These are phyloP conservation scores for Phlogophora meticulosa DNA, from an alignment of 2,888 invertebrate species.

Conservation along the genomic window DNA sequence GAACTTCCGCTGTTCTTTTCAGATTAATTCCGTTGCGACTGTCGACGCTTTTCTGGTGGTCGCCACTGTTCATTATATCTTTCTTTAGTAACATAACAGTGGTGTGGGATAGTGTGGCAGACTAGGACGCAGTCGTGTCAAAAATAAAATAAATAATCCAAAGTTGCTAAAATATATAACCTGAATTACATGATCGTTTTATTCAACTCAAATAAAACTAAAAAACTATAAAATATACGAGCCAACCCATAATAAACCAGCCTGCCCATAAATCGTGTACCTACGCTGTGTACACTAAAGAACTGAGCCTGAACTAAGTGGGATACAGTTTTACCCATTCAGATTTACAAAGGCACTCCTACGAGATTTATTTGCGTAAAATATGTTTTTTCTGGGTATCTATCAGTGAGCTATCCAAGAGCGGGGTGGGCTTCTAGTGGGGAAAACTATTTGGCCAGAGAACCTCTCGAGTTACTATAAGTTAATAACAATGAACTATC, in stretches of 20 bases:
- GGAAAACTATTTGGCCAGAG: not conserved
- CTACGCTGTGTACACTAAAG: constrained; percentile 22
- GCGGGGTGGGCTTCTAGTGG: not conserved
- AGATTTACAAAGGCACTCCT: constrained; percentile 48
- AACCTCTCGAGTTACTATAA: too few relatives aligned
- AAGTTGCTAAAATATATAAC: not conserved
- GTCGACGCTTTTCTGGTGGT: too few relatives aligned
- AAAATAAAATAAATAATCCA: constrained; percentile 6
- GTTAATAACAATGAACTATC: not conserved
- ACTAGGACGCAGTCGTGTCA: too few relatives aligned
- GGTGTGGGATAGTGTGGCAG: too few relatives aligned
- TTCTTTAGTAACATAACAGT: too few relatives aligned
- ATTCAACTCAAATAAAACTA: constrained; percentile 14
- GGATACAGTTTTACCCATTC: constrained; percentile 47
- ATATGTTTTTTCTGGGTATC: constrained; percentile 14
- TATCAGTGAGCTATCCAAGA: constrained; percentile 1
- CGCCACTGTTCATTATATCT: too few relatives aligned
- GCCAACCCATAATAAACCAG: constrained; percentile 20
- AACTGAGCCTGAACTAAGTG: constrained; percentile 46
- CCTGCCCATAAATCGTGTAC: constrained; percentile 41
- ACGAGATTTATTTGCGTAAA: constrained; percentile 46
- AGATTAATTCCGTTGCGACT: too few relatives aligned
- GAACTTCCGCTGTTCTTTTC: too few relatives aligned
- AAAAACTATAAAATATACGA: constrained; percentile 22
- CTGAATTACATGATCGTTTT: not conserved